phyloP scores from a whole-genome alignment of 2,888 invertebrate species.

The Ernsta delagoae region DNA sequence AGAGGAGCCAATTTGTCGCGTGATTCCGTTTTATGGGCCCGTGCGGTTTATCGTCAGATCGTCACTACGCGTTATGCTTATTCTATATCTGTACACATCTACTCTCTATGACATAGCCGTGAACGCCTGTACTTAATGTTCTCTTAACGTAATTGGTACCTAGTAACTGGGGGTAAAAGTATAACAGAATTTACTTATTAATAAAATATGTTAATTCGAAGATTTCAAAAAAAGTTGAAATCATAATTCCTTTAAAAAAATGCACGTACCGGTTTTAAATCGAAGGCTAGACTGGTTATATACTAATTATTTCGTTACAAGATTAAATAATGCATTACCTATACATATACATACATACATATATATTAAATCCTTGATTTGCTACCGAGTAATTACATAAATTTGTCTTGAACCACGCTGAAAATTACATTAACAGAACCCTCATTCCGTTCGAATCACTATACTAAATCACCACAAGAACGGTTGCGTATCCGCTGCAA shows the following conservation, averaged over 20 bases:
- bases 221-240: no score
- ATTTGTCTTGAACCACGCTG: slow-evolving; percentile 56
- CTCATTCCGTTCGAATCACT: slow-evolving; percentile 60
- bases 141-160: slow-evolving; percentile 3
- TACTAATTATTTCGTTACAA: no score
- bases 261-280: no score
- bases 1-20: slow-evolving; percentile 58
- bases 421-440: slow-evolving; percentile 65
- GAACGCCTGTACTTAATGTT: not conserved
- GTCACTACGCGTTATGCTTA: slow-evolving; percentile 8
- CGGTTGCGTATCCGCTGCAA: slow-evolving; percentile 46
- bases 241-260: no score
- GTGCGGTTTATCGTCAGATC: slow-evolving; percentile 61
- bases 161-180: not conserved
- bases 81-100: not conserved
- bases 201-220: no score
- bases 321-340: no score
- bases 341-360: not conserved
- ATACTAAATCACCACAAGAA: slow-evolving; percentile 55
- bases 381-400: slow-evolving; percentile 50
- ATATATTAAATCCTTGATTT: slow-evolving; percentile 27
- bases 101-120: not conserved
- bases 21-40: slow-evolving; percentile 56
- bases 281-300: no score
- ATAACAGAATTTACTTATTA: not conserved